Base-by-base conservation (phyloP, 2,113 vertebrate genomes). In the Tragelaphus scriptus region DNA sequence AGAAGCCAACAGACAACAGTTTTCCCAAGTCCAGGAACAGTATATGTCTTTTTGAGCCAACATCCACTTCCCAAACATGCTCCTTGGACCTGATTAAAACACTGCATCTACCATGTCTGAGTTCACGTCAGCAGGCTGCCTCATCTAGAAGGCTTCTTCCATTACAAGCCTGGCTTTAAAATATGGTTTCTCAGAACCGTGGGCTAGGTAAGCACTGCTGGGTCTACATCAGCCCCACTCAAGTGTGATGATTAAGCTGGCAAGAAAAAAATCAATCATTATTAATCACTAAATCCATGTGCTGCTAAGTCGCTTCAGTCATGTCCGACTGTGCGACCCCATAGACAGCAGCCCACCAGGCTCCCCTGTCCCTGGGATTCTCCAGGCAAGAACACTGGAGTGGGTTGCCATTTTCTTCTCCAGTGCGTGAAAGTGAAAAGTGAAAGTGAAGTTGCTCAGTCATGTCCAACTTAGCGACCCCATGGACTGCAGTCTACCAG, bases 201-300 rank as follows among this genome's bases (percentile, higher is more conserved):
- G 30, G 98, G 68, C 44, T 98, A 98, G 98, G 98, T 98, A 98
- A 97, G n/a, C 98, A 98, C 91, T 97, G 85, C 90, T 97, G 88
- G 40, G 44, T 93, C 55, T 97, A 65, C 91, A 94, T 97, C 87
- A 90, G 90, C 94, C 85, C 81, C 96, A 55, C 44, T 92, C 88
- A 97, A 97, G n/a, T 61, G 88, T 93, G 98, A 98, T 77, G 5
- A 98, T 97, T 97, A 98, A 97, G 84, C 92, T 91, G 95, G 92
- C 97, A 98, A 97, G 89, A 97, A 98, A 97, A 91, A 97, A 98
- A 98, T 98, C 98, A 95, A 98, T 95, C 95, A 97, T 81, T 84
- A 96, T 97, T 98, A 97, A 98, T 98, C 93, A 96, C 96, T 95
- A 97, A 95, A 97, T 95, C 97, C 89, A 94, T 88, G 49, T 49